These are phyloP conservation scores for Novumbra hubbsi DNA, from an alignment of 2,797 vertebrate genomes.

Conservation along the genomic window DNA sequence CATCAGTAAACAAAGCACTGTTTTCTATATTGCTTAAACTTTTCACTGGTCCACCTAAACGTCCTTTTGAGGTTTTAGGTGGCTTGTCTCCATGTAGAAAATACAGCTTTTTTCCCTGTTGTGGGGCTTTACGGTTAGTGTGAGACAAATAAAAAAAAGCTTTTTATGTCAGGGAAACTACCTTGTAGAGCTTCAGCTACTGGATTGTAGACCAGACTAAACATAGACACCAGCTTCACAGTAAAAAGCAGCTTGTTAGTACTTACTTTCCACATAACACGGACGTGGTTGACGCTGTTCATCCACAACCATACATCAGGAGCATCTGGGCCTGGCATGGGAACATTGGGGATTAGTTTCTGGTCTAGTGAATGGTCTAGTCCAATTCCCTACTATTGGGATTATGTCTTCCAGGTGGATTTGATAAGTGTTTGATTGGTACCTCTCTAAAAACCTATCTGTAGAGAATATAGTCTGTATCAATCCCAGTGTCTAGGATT, in stretches of 20 bases:
- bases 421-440: not conserved
- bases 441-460: not conserved
- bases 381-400: too few relatives aligned
- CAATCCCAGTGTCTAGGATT: not conserved
- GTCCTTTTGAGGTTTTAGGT: too few relatives aligned
- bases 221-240: not conserved
- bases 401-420: not conserved
- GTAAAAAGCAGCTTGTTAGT: not conserved
- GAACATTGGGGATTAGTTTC: not conserved
- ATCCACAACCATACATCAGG: slow-evolving; percentile 72
- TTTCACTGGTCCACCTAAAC: too few relatives aligned
- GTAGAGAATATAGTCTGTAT: not conserved
- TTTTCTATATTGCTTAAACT: too few relatives aligned
- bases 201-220: not conserved
- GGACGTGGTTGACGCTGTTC: slow-evolving; percentile 53
- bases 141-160: not conserved
- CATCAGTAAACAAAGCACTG: too few relatives aligned
- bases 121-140: too few relatives aligned
- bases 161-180: not conserved
- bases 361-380: too few relatives aligned
- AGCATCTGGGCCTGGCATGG: slow-evolving; percentile 65
- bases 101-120: too few relatives aligned
- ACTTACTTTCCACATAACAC: slow-evolving; percentile 73
- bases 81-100: too few relatives aligned
- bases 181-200: not conserved